phyloP scores from a whole-genome alignment of 2,113 vertebrate species.

The Hiodon tergisus region DNA sequence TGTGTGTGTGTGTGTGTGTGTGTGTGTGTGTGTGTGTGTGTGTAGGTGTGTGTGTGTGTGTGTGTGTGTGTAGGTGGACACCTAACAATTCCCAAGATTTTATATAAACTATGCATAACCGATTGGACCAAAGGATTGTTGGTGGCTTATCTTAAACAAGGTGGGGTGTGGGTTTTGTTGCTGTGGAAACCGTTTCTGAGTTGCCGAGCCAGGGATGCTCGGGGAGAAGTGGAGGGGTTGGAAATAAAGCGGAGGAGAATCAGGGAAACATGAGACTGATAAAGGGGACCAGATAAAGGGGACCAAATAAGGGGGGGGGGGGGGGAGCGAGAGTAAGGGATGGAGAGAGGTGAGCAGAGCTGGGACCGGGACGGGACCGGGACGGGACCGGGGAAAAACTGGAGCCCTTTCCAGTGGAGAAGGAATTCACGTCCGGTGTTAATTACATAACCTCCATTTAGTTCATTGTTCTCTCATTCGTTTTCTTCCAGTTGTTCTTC shows the following conservation, averaged over 20 bases:
- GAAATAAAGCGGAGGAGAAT: not conserved
- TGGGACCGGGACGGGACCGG: not conserved
- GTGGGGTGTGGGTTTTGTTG: not conserved
- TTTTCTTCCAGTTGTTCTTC: too few species aligned
- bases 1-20: too few species aligned
- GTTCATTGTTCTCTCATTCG: too few species aligned
- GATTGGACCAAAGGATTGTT: slow-evolving; percentile 1
- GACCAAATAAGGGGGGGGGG: not conserved
- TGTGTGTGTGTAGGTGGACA: too few species aligned
- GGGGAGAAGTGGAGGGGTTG: not conserved
- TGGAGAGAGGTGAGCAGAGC: not conserved
- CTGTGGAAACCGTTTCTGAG: slow-evolving; percentile 5
- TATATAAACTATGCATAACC: not conserved
- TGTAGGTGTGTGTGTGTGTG: too few species aligned
- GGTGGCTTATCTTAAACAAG: not conserved
- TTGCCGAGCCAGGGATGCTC: not conserved
- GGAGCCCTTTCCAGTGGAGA: not conserved
- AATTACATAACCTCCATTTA: too few species aligned
- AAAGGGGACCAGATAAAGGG: not conserved
- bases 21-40: too few species aligned
- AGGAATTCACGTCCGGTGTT: too few species aligned
- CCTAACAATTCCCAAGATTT: not conserved
- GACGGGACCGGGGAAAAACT: too few species aligned
- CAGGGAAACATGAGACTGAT: not conserved
- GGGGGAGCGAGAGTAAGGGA: not conserved